These are phyloP conservation scores for Leptopilina myrica DNA, from an alignment of 2,888 invertebrate species.

Conservation along the genomic window DNA sequence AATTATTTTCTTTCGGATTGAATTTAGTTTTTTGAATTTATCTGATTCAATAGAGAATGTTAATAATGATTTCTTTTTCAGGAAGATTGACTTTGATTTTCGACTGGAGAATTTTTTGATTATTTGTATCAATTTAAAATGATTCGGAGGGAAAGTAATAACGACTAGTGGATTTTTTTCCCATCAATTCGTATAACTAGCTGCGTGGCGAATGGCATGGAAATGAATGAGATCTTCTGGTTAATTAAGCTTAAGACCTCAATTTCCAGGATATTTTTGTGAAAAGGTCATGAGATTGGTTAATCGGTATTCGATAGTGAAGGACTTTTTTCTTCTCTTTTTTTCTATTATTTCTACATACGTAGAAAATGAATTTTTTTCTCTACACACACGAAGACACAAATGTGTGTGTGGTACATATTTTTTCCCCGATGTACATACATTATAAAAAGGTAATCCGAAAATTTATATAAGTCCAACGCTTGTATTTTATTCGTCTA, in stretches of 20 bases:
- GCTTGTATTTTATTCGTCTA: slow-evolving; percentile 23
- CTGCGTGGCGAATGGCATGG: slow-evolving; percentile 36
- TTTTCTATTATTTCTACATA: not conserved
- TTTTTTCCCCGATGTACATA: not conserved
- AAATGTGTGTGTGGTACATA: not conserved
- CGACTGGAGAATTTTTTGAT: not conserved
- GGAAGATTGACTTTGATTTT: not conserved
- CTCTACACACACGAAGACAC: not conserved
- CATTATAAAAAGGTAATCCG: not conserved
- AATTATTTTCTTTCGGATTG: too few species aligned
- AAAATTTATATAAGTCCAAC: not conserved
- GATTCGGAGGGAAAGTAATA: not conserved
- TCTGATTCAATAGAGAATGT: too few species aligned
- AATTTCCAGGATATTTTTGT: slow-evolving; percentile 35
- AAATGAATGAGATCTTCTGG: slow-evolving; percentile 36
- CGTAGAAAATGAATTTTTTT: not conserved
- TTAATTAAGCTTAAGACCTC: slow-evolving; percentile 36
- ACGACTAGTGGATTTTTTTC: not conserved
- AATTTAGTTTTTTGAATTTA: too few species aligned
- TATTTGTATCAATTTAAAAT: not conserved
- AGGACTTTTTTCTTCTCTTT: slow-evolving; percentile 10
- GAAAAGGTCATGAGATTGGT: slow-evolving; percentile 14
- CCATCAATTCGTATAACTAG: slow-evolving; percentile 28
- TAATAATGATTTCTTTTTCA: not conserved
- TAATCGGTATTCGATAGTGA: slow-evolving; percentile 35